Evolutionary conservation across 2,113 vertebrate species (phyloP).

Genomic region (Neopipo cinnamomea): DNA sequence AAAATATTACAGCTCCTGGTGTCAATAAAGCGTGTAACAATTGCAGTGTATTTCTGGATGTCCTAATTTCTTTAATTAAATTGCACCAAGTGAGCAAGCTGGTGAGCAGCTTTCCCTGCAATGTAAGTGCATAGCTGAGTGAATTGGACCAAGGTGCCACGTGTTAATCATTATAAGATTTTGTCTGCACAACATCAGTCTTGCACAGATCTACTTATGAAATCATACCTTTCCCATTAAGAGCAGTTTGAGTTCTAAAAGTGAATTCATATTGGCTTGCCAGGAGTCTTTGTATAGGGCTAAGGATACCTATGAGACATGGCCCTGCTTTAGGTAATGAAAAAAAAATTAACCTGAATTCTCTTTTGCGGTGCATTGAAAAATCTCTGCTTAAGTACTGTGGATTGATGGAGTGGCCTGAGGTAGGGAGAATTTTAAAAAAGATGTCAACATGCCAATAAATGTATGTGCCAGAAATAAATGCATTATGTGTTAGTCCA

Average conservation of each 20-base stretch:
- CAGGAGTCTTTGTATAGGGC: not conserved
- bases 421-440: constrained; percentile 32
- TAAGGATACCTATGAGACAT: not conserved
- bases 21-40: not conserved
- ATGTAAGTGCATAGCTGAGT: not conserved
- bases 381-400: not conserved
- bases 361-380: not conserved
- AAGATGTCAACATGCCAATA: constrained; percentile 32
- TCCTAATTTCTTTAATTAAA: not conserved
- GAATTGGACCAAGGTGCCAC: constrained; percentile 9
- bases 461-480: constrained; percentile 1
- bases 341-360: not conserved
- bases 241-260: constrained; percentile 32
- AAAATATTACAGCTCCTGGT: not conserved
- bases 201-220: constrained; percentile 45
- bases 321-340: not conserved
- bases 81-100: not conserved
- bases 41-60: not conserved
- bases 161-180: constrained; percentile 54
- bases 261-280: constrained; percentile 33
- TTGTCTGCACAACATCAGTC: constrained; percentile 53
- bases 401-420: not conserved
- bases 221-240: constrained; percentile 65
- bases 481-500: not conserved
- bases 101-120: not conserved